Conservation (phyloP, 1,140 invertebrate species). For the Pogonus chalceus region DNA sequence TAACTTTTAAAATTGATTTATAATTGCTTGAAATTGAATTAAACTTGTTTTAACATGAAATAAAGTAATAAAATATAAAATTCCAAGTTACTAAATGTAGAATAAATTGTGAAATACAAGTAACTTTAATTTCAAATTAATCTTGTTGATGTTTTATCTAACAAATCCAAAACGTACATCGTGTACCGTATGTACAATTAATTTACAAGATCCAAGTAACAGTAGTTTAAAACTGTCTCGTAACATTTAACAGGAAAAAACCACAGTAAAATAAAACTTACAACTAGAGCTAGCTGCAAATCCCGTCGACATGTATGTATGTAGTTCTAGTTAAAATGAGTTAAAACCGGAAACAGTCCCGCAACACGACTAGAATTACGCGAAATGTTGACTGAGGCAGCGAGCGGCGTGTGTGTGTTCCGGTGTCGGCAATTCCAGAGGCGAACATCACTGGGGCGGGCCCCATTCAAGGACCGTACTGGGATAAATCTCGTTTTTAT, state of each 20-base stretch:
- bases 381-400: neutral
- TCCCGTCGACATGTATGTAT: neutral
- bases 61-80: no score
- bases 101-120: no score
- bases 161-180: no score
- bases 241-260: neutral
- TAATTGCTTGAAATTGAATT: no score
- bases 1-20: no score
- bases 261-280: neutral
- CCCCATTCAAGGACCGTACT: neutral
- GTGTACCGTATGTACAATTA: neutral
- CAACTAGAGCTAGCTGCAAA: neutral
- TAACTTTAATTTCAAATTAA: no score
- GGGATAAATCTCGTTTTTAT: neutral
- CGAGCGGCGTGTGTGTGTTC: neutral
- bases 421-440: neutral
- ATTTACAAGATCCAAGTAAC: neutral
- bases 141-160: no score
- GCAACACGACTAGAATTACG: neutral
- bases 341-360: neutral
- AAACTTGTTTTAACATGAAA: no score
- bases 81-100: no score
- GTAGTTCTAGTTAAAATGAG: neutral
- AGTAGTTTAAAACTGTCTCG: neutral
- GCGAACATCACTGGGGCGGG: constrained; percentile 2